These are phyloP conservation scores for Linurgus olivaceus DNA, from an alignment of 2,797 vertebrate genomes.

Conservation along the genomic window DNA sequence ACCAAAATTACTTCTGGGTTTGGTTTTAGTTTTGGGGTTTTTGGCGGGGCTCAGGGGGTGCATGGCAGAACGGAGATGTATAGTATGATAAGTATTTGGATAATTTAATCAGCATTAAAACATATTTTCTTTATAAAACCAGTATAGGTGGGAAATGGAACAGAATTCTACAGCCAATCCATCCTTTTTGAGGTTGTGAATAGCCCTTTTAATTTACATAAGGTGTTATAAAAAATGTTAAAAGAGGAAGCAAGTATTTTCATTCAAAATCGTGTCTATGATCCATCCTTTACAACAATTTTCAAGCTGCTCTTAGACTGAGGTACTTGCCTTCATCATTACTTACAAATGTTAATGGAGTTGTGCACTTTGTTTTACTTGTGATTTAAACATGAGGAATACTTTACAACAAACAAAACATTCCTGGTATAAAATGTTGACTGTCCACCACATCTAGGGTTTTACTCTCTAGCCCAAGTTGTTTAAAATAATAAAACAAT, in stretches of 20 bases:
- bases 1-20: background rate
- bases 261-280: background rate
- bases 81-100: background rate
- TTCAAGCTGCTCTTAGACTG: background rate
- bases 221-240: background rate
- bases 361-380: background rate
- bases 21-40: background rate
- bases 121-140: background rate
- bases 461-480: background rate
- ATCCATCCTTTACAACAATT: background rate
- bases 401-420: background rate
- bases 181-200: background rate
- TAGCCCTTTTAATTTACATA: background rate
- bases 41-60: rapidly evolving
- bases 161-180: background rate
- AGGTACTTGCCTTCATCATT: background rate
- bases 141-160: background rate
- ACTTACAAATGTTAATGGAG: background rate
- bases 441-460: background rate
- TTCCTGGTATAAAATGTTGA: background rate
- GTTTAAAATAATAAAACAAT: background rate
- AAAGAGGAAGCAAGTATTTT: background rate
- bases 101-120: background rate
- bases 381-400: background rate
- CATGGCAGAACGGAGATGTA: rapidly evolving